Conservation (phyloP, 2,113 vertebrate species). For the Seriola dumerili region DNA sequence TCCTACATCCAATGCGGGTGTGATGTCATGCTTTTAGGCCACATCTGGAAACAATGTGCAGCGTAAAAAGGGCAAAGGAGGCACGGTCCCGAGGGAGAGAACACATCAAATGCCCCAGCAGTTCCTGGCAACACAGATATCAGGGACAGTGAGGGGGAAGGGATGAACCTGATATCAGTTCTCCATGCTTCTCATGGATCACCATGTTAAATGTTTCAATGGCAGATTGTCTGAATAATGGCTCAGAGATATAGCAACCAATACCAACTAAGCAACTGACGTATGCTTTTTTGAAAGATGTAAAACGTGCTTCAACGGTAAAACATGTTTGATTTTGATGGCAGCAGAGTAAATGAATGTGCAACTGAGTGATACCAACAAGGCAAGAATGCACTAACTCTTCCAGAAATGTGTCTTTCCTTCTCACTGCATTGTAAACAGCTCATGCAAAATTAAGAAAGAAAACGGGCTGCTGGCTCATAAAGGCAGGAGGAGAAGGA, state of each 20-base stretch:
- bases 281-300: slow-evolving; percentile 37
- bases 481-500: slow-evolving; percentile 51
- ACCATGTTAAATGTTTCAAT: slow-evolving; percentile 76
- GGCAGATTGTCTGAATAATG: slow-evolving; percentile 62
- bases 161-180: slow-evolving; percentile 75
- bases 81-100: slow-evolving; percentile 40
- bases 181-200: slow-evolving; percentile 77
- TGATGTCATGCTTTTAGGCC: slow-evolving; percentile 64
- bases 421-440: slow-evolving; percentile 62
- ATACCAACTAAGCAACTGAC: slow-evolving; percentile 33
- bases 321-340: slow-evolving; percentile 41
- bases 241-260: slow-evolving; percentile 40
- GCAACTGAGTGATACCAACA: slow-evolving; percentile 54
- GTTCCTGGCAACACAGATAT: slow-evolving; percentile 68
- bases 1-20: slow-evolving; percentile 56
- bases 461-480: slow-evolving; percentile 45
- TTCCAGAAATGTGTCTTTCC: slow-evolving; percentile 52
- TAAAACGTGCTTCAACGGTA: slow-evolving; percentile 21
- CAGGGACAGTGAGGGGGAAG: slow-evolving; percentile 75
- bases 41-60: slow-evolving; percentile 62
- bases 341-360: slow-evolving; percentile 41
- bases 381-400: slow-evolving; percentile 44
- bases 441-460: slow-evolving; percentile 74
- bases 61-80: slow-evolving; percentile 41
- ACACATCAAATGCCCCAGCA: slow-evolving; percentile 60